Evolutionary conservation across 2,797 vertebrate species (phyloP).

Genomic region (Eulemur coronatus): DNA sequence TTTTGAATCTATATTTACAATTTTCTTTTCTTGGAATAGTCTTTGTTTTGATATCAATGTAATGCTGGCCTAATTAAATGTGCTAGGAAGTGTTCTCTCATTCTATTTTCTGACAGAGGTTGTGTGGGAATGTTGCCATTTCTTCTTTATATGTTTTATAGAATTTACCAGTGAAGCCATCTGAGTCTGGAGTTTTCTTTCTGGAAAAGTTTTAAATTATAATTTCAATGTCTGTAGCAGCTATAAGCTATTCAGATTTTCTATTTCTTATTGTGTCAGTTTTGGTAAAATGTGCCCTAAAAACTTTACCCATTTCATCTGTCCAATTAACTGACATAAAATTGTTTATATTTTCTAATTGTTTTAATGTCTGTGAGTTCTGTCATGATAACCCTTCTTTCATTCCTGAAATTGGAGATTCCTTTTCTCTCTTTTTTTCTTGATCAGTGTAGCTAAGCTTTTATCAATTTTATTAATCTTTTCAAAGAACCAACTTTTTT

Average conservation of each 20-base stretch:
- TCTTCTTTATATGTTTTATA: not conserved
- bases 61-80: not conserved
- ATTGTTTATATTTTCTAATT: not conserved
- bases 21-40: constrained; percentile 27
- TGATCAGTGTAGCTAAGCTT: not conserved
- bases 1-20: not conserved
- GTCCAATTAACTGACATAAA: not conserved
- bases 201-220: constrained; percentile 17
- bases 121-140: not conserved
- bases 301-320: not conserved
- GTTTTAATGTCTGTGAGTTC: not conserved
- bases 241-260: not conserved
- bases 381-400: not conserved
- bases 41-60: not conserved
- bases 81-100: not conserved
- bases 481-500: not conserved
- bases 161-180: not conserved
- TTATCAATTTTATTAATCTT: not conserved
- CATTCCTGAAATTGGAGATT: not conserved
- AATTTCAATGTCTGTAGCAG: not conserved
- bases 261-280: not conserved
- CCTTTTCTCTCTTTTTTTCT: not conserved
- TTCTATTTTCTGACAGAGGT: not conserved
- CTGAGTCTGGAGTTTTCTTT: not conserved
- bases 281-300: not conserved